A percentile compares a stretch with the other conserved stretches of the same genome.
Conservation (phyloP, 2,113 vertebrate genomes). For the Protomyctophum bolini region DNA sequence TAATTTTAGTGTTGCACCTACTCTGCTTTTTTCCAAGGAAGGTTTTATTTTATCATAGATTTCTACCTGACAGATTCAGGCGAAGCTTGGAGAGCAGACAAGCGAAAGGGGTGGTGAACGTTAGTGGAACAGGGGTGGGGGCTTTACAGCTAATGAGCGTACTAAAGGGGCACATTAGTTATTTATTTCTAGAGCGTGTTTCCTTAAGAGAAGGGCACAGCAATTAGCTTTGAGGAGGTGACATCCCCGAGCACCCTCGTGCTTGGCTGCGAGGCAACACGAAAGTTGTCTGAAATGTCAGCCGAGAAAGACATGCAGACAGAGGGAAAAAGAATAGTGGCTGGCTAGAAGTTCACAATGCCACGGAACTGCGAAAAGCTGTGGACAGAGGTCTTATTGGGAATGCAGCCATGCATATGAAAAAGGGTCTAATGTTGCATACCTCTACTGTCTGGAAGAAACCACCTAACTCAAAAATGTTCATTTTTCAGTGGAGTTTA, state of each 20-base stretch:
- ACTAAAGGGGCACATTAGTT: constrained; percentile 74
- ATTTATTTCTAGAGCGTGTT: constrained; percentile 75
- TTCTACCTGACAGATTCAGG: too few species aligned
- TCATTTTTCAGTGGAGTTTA: too few species aligned
- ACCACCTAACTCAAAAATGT: too few species aligned
- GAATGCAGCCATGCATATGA: constrained; percentile 26
- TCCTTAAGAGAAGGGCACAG: constrained; percentile 76
- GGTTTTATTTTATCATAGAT: too few species aligned
- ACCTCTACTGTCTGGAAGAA: too few species aligned
- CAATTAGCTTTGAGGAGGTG: constrained; percentile 76
- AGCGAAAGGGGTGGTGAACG: constrained; percentile 41
- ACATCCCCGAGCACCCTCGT: constrained; percentile 64
- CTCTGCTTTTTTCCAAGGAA: too few species aligned
- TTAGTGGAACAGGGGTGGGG: constrained; percentile 40
- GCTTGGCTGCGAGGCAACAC: constrained; percentile 53
- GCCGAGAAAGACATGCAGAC: constrained; percentile 18
- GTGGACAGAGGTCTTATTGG: constrained; percentile 5
- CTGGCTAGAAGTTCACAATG: constrained; percentile 19
- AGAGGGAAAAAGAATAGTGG: constrained; percentile 15
- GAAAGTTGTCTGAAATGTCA: constrained; percentile 60
- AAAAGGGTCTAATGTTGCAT: constrained; percentile 9
- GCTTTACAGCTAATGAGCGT: constrained; percentile 73
- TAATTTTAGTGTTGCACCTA: too few species aligned
- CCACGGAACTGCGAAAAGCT: constrained; percentile 40
- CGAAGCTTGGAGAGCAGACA: too few species aligned